These are phyloP conservation scores for Globia sparganii DNA, from an alignment of 2,888 invertebrate genomes.

Conservation along the genomic window DNA sequence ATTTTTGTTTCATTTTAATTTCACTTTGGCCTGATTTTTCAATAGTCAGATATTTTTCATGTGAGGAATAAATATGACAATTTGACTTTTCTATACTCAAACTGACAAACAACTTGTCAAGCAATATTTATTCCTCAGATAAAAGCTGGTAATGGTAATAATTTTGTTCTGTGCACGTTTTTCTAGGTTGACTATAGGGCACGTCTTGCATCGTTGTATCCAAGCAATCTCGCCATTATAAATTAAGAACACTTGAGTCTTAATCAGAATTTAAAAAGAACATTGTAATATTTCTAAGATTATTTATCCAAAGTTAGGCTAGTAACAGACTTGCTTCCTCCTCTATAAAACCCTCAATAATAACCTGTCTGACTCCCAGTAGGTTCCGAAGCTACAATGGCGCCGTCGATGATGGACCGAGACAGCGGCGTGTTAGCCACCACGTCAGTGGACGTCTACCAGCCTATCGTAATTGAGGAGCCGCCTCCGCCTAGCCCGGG, in stretches of 20 bases:
- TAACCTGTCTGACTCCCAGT: conserved; percentile 37
- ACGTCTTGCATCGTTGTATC: not conserved
- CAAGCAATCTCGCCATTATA: not conserved
- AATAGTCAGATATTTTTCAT: not conserved
- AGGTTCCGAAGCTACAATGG: conserved; percentile 87
- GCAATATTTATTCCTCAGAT: not conserved
- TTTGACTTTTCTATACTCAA: not conserved
- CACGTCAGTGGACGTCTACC: conserved; percentile 81
- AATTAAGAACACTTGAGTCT: not conserved
- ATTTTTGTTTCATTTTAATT: not conserved
- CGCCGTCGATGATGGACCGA: conserved; percentile 82
- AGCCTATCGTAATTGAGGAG: conserved; percentile 77
- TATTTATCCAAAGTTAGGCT: not conserved
- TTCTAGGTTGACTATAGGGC: not conserved
- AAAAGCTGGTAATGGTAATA: not conserved
- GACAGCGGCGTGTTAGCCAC: conserved; percentile 82
- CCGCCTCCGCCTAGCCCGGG: conserved; percentile 82
- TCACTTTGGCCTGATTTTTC: not conserved
- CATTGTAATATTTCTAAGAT: not conserved
- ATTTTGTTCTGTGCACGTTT: not conserved
- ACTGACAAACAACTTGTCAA: not conserved
- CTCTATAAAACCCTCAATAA: not conserved
- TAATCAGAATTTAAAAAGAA: not conserved
- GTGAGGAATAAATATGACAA: not conserved
- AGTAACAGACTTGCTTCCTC: not conserved